Evolutionary conservation across 2,888 invertebrate genomes (phyloP).

Genomic region (Zeuzera pyrina): DNA sequence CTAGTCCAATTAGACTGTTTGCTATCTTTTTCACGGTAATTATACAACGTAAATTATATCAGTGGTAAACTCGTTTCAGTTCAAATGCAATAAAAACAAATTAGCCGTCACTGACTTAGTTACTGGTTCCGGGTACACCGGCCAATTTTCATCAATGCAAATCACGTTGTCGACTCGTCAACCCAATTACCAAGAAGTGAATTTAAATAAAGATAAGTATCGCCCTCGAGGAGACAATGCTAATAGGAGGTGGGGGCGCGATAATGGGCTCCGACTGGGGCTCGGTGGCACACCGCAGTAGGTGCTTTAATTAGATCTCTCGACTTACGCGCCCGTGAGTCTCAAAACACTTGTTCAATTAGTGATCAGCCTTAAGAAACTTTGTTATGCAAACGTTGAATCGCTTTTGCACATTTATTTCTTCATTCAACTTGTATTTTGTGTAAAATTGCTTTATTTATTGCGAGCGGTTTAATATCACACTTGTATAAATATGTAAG

Average conservation of each 20-base stretch:
- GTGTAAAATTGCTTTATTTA: neutral
- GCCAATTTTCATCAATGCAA: constrained; percentile 72
- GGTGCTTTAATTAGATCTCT: constrained; percentile 70
- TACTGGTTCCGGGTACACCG: constrained; percentile 47
- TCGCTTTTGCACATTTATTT: constrained; percentile 2
- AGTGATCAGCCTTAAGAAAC: constrained; percentile 57
- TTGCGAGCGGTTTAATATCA: neutral
- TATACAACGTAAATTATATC: no score
- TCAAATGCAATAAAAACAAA: constrained; percentile 60
- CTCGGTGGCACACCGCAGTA: constrained; percentile 37
- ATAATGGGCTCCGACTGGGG: constrained; percentile 66
- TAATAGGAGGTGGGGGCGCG: constrained; percentile 69
- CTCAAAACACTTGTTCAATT: constrained; percentile 69
- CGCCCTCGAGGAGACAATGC: constrained; percentile 72
- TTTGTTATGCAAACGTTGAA: constrained; percentile 41
- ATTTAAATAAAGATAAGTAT: constrained; percentile 75
- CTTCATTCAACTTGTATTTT: neutral
- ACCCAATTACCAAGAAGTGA: constrained; percentile 74
- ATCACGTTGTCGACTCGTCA: constrained; percentile 74
- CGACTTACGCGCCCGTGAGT: constrained; percentile 60
- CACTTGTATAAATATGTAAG: neutral
- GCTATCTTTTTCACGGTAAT: no score
- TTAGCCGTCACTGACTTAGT: constrained; percentile 46
- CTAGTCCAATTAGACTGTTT: no score
- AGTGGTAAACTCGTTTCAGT: constrained; percentile 32